Base-by-base conservation (phyloP, 2,113 vertebrate genomes). In the Semicossyphus pulcher region DNA sequence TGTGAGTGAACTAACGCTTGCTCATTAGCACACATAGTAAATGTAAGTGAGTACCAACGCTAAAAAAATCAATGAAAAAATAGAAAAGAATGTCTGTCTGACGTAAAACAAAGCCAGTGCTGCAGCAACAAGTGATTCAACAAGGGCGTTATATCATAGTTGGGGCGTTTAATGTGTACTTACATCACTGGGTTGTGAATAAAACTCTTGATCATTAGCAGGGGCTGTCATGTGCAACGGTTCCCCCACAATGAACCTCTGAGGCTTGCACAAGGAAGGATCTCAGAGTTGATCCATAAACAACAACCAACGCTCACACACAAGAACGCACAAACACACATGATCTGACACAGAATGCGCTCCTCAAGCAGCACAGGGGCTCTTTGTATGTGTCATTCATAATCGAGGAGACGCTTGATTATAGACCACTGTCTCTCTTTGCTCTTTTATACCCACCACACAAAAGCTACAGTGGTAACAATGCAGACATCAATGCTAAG, bases 331-430 rank as follows among this genome's bases (percentile, higher is more conserved):
- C 76, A 70, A 51, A 79, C 65, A 65, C 76, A 73, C 86, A 68
- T 68, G 56, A 83, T 71, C 64, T 29, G 51, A 72, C 48, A 73
- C 56, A 58, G 20, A 81, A 69, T 34, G 21, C 16, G 5, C 47
- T 74, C 39, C 68, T 72, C 45, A 37, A 23, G 59, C 67, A 80
- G 75, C 80, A 83, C 67, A 74, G 77, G 60, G 62, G 37, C 69
- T 76, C 74, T 90, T 86, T 89, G 88, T 86, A 45, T 26, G 74
- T 48, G 83, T 75, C 63, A 81, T 90, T 90, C 58, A 86, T 73
- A 76, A 87, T 65, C 25, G 23, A 80, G 81, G 34, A 76, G 75
- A 76, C 15, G 63, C 74, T 69, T 75, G 72, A 86, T 83, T 84
- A 76, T 80, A 72, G 76, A 78, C 67, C 76, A 49, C 80, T 41